Evolutionary conservation across 2,797 vertebrate genomes (phyloP), one percentile per base, ranked within the genome.

Genomic region (Micropoecilia bifurca): DNA sequence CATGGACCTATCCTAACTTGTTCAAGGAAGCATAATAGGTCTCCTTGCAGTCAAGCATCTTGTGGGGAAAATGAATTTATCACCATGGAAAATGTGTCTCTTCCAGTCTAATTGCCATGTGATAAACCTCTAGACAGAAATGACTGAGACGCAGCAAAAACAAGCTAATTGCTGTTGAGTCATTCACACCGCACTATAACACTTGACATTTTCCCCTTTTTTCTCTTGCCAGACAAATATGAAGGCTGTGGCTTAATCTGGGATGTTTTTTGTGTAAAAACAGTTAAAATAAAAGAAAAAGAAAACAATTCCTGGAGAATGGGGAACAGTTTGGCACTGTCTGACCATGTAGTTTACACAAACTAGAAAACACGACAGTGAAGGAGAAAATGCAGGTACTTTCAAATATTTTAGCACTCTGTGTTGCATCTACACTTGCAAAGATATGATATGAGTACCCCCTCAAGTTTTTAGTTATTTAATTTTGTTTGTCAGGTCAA

Each of bases 91-190:
- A 80, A 72, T 55, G 25, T 7, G 25, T 55, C 25, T 74, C 45
- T 59, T 74, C 57, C 68, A 71, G 43, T 22, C 6, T 78, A 30
- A 33, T 68, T 68, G 55, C 71, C 41, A 41, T 61, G 74, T 63
- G 36, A 78, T 61, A 75, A 47, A 76, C 22, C 25, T 77, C 57
- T 72, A 46, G 47, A 76, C 47, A 71, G 25, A 55, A 79, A 53
- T 22, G 30, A 48, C 61, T 39, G 63, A 76, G 6, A 28, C 1
- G 13, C 18, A 39, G 25, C 28, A 74, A 76, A 76, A 61, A 59
- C 39, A 63, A 66, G 7, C 14, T 45, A 72, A 75, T 45, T 75
- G 47, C 73, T 48, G 14, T 43, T 77, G 53, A 71, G 78, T 80
- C 63, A 80, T 71, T 66, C 39, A 36, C 66, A 69, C 22, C 68